Evolutionary conservation across 2,797 vertebrate species (phyloP), one percentile per base, ranked within the genome.

Genomic region (Sphaeramia orbicularis): DNA sequence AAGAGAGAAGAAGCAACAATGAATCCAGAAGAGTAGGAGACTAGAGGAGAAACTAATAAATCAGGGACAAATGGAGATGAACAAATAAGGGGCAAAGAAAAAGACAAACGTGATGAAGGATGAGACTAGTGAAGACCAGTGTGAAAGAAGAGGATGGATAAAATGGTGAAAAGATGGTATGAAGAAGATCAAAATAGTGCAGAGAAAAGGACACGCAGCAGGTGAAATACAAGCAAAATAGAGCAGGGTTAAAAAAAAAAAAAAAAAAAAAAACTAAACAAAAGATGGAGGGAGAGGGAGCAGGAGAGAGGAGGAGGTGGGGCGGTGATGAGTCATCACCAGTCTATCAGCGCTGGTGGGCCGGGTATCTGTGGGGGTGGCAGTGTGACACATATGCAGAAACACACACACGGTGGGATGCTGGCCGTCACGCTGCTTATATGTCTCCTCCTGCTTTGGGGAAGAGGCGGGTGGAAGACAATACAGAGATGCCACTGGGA

Each of bases 261-360:
- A 27, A 27, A 27, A 3, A 27, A 27, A 27, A 21, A 21, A 21
- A 21, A 27, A 24, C 21, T 24, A 24, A 3, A 69, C 24, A 54
- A 19, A 55, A 65, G 70, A 69, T 56, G 51, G 54, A 19, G 41
- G 60, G 50, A 53, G 48, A 54, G 38, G 52, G 65, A 58, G 62
- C 10, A 13, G 43, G 35, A 43, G 30, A 56, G 53, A 55, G 32
- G 59, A 61, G 72, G 74, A 71, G 79, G 69, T 55, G 67, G 76
- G 77, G 58, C 47, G 48, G 66, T 68, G 83, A 88, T 91, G 87
- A 91, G 84, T 91, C 89, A 90, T 88, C 87, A 67, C 19, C 32
- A 80, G 78, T 60, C 74, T 73, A 74, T 78, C 84, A 87, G 78
- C 52, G 69, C 44, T 53, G 65, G 86, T 84, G 88, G 87, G 80